Evolutionary conservation across 2,797 vertebrate species (phyloP), one percentile per base, ranked within the genome.

Genomic region (Poeciliopsis gracilis): DNA sequence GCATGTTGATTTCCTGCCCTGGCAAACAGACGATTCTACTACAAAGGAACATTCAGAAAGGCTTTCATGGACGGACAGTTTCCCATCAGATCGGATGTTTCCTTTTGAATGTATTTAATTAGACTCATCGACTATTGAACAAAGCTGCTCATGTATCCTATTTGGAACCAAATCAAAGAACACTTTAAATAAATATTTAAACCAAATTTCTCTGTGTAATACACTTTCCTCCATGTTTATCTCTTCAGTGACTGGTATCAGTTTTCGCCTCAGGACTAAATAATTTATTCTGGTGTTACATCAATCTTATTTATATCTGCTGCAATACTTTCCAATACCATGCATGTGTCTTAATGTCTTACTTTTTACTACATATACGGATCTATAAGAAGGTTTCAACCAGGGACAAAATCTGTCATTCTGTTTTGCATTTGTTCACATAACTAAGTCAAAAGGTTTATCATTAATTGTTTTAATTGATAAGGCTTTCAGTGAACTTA

Each of bases 1-100:
- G 92, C 86, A 80, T 87, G 94, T 84, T 82, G 85, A 86, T 90
- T 95, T 94, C 94, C 94, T 92, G 86, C 82, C 87, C 92, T 92
- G 90, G 93, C 92, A 90, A 89, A 87, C 75, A 77, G 77, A 91
- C 69, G 59, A 72, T 83, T 91, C 76, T 78, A 78, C 75, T 87
- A 91, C 91, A 92, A 91, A 91, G 81, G 86, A 82, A 70, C 45
- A 80, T 89, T 92, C 87, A 88, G 73, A 71, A 28, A 78, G 66
- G 67, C 81, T 83, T 82, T 75, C 45, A 84, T 70, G 75, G 81
- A 81, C 76, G 73, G 84, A 88, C 81, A 80, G 77, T 85, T 90
- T 90, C 86, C 86, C 91, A 93, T 89, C 82, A 76, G 75, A 82
- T 83, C 75, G 28, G 25, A 77, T 75, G 75, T 86, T 82, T 86